A percentile compares a stretch with the other conserved stretches of the same genome.
Evolutionary conservation across 2,888 invertebrate genomes (phyloP).

Genomic region (Clivina fossor): DNA sequence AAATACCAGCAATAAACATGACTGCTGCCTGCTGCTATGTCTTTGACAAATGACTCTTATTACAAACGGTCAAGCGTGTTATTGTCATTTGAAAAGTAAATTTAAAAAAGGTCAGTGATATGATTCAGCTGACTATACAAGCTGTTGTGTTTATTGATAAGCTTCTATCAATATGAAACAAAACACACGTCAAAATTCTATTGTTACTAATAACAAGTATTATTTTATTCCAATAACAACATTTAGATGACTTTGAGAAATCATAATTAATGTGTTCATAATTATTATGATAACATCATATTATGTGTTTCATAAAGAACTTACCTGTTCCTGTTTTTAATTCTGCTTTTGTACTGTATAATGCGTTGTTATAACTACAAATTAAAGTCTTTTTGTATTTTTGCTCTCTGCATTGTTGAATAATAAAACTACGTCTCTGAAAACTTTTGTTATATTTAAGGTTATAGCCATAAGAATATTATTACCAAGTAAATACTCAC

Average conservation of each 20-base stretch:
- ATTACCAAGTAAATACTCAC: constrained; percentile 15
- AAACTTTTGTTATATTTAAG: constrained; percentile 24
- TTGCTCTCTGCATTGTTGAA: neutral
- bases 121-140: constrained; percentile 24
- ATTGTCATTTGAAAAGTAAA: constrained; percentile 8
- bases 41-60: constrained; percentile 5
- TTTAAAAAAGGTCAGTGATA: constrained; percentile 32
- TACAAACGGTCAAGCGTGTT: neutral
- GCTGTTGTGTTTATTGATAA: constrained; percentile 19
- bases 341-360: constrained; percentile 11
- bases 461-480: constrained; percentile 17
- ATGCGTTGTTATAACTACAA: constrained; percentile 1
- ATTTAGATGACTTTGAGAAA: constrained; percentile 5
- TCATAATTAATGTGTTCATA: neutral
- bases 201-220: neutral
- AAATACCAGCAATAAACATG: constrained; percentile 12
- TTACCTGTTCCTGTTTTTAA: constrained; percentile 18
- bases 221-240: neutral
- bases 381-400: constrained; percentile 12
- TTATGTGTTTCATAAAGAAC: neutral
- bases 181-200: neutral
- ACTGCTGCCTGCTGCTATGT: constrained; percentile 7
- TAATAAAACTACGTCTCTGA: constrained; percentile 13
- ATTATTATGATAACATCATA: neutral
- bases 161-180: constrained; percentile 17